A percentile compares a stretch with the other conserved stretches of the same genome.
Conservation (phyloP, 23 tunicate species). For the Diplosoma virens region DNA sequence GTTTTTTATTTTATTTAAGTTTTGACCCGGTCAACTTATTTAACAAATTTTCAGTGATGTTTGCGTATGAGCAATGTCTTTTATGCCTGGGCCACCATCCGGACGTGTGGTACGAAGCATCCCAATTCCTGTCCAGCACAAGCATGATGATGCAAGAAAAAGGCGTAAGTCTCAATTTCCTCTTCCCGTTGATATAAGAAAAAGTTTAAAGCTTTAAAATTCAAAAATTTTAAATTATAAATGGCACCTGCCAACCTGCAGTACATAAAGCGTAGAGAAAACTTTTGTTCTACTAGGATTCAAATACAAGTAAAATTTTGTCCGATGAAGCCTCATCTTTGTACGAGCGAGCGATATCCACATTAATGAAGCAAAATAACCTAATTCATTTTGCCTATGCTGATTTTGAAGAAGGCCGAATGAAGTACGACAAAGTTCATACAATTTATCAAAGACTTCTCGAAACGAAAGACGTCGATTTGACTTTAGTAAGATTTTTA, state of each 20-base stretch:
- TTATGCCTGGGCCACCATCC: conserved; percentile 91
- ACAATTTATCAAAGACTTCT: conserved; percentile 72
- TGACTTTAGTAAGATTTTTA: conserved; percentile 58
- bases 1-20: too few relatives aligned
- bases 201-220: background rate
- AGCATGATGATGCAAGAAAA: conserved; percentile 81
- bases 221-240: background rate
- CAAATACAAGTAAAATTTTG: conserved; percentile 65
- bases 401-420: conserved; percentile 91
- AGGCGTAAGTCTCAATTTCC: conserved; percentile 44
- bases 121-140: conserved; percentile 70
- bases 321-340: conserved; percentile 87
- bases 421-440: conserved; percentile 85
- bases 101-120: conserved; percentile 97
- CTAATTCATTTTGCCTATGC: conserved; percentile 94
- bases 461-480: conserved; percentile 80
- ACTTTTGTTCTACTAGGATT: too few relatives aligned
- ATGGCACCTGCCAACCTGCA: too few relatives aligned
- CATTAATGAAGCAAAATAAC: conserved; percentile 69
- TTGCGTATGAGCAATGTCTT: conserved; percentile 94
- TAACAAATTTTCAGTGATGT: conserved; percentile 54
- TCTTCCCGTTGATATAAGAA: background rate
- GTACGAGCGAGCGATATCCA: conserved; percentile 77
- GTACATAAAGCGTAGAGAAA: too few relatives aligned
- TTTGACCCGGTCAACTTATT: too few relatives aligned